Conservation (phyloP, 2,888 invertebrate genomes). For the Steinernema carpocapsae region DNA sequence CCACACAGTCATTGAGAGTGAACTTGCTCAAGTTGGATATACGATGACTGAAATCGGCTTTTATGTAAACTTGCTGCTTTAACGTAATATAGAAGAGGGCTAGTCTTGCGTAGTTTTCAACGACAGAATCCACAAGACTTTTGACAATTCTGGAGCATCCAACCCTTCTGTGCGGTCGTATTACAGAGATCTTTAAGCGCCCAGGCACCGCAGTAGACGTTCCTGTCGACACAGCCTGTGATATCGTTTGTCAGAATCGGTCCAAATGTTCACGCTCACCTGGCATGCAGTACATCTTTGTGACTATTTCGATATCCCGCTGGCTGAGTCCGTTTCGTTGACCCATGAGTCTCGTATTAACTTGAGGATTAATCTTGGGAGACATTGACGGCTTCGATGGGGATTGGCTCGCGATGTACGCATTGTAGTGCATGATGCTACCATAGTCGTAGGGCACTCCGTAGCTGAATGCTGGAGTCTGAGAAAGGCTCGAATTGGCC, state of each 20-base stretch:
- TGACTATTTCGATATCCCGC: slow-evolving; percentile 57
- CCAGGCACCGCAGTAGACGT: slow-evolving; percentile 67
- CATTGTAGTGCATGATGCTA: slow-evolving; percentile 66
- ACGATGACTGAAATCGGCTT: too few relatives aligned
- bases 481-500: slow-evolving; percentile 23
- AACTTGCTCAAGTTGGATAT: too few relatives aligned
- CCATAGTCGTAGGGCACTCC: slow-evolving; percentile 60
- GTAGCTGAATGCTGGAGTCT: slow-evolving; percentile 51
- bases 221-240: slow-evolving; percentile 59
- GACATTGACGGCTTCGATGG: slow-evolving; percentile 62
- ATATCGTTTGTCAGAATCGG: not conserved
- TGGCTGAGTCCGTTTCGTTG: slow-evolving; percentile 58
- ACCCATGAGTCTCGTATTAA: slow-evolving; percentile 57
- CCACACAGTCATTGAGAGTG: too few relatives aligned
- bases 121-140: slow-evolving; percentile 63
- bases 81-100: too few relatives aligned
- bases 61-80: too few relatives aligned
- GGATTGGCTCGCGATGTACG: slow-evolving; percentile 57
- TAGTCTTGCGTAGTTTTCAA: not conserved
- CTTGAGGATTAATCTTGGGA: slow-evolving; percentile 48
- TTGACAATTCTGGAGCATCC: slow-evolving; percentile 61
- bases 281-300: slow-evolving; percentile 64
- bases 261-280: slow-evolving; percentile 38
- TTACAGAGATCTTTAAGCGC: slow-evolving; percentile 57
- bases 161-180: slow-evolving; percentile 47